phyloP scores from a whole-genome alignment of 2,888 invertebrate genomes.

The Candidula unifasciata region DNA sequence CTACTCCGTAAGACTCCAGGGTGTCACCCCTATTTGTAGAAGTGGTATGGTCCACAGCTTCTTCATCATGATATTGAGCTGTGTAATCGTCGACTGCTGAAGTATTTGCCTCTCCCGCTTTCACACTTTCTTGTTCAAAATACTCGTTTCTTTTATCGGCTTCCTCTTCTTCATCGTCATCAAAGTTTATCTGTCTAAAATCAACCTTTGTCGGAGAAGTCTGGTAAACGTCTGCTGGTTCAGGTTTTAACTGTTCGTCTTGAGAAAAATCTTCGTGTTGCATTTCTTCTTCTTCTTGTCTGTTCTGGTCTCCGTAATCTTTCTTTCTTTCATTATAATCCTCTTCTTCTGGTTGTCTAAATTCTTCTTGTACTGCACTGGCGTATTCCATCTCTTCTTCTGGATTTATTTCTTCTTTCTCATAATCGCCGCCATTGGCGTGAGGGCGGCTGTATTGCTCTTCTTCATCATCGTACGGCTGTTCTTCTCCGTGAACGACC shows the following conservation, averaged over 20 bases:
- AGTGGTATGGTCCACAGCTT: constrained; percentile 6
- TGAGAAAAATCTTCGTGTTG: neutral
- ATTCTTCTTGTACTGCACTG: neutral
- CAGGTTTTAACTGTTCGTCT: neutral
- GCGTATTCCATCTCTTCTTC: neutral
- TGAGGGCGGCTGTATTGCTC: neutral
- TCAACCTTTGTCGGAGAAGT: neutral
- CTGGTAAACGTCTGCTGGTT: neutral
- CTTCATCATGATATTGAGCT: constrained; percentile 1
- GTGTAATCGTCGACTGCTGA: neutral
- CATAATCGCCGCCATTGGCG: neutral
- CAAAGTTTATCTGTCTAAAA: neutral
- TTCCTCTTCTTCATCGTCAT: neutral
- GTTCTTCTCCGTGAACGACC: neutral
- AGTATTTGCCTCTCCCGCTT: neutral
- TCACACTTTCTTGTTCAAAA: neutral
- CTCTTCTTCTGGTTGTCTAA: neutral
- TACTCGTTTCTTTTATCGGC: neutral
- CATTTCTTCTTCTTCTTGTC: constrained; percentile 17
- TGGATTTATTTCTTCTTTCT: neutral
- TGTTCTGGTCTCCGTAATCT: neutral
- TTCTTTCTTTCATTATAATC: neutral
- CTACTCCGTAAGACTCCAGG: neutral
- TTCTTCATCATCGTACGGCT: neutral
- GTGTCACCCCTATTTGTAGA: neutral